Conservation (phyloP, 1,140 invertebrate species). For the Macrobrachium rosenbergii region DNA sequence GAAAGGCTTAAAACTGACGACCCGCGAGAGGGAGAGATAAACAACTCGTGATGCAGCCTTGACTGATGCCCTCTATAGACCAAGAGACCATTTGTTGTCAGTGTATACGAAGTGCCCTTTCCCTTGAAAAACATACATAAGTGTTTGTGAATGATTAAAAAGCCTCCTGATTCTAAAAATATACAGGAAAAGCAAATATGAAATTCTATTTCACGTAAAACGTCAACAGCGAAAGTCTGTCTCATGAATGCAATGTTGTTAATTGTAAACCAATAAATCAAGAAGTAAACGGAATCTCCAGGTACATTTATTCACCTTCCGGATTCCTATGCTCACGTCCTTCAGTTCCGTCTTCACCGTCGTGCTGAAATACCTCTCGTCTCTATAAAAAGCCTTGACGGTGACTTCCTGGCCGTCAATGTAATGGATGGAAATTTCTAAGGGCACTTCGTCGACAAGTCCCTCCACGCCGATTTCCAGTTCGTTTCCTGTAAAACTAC, state of each 20-base stretch:
- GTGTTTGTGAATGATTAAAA: no score
- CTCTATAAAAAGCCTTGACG: constrained; percentile 15
- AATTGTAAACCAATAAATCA: background rate
- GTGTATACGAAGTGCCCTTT: constrained; percentile 10
- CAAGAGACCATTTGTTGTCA: constrained; percentile 17
- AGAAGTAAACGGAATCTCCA: background rate
- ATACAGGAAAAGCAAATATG: background rate
- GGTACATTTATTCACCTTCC: background rate
- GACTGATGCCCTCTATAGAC: background rate
- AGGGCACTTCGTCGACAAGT: constrained; percentile 23
- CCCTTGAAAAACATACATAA: background rate
- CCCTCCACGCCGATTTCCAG: constrained; percentile 24
- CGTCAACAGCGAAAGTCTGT: background rate
- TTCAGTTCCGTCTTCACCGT: constrained; percentile 25
- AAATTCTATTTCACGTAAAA: background rate
- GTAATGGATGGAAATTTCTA: constrained; percentile 13
- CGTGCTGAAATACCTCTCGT: background rate
- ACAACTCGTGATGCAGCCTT: constrained; percentile 21
- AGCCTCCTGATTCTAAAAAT: no score
- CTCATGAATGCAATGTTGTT: background rate
- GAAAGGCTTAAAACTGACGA: constrained; percentile 13
- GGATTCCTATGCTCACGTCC: constrained; percentile 25
- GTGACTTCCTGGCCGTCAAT: constrained; percentile 9
- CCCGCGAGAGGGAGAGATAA: background rate
- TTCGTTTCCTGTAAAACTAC: constrained; percentile 37